Evolutionary conservation across 2,113 vertebrate species (phyloP).

Genomic region (Ailurus styani): DNA sequence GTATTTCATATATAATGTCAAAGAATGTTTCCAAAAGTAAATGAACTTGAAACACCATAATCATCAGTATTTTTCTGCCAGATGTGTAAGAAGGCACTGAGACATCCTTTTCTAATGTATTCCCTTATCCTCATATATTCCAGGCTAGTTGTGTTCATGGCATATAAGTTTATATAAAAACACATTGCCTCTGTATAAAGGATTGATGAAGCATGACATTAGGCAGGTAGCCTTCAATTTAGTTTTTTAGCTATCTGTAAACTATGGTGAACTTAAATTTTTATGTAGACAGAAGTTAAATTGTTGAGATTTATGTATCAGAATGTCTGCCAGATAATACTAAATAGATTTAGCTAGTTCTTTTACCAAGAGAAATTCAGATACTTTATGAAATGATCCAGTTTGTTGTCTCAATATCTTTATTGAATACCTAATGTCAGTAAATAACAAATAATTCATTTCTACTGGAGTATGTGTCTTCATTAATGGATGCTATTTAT

Average conservation of each 20-base stretch:
- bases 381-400: neutral
- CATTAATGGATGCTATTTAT: neutral
- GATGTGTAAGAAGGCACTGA: conserved; percentile 60
- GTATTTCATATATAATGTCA: neutral
- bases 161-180: conserved; percentile 31
- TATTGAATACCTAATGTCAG: neutral
- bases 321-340: neutral
- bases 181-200: neutral
- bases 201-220: neutral
- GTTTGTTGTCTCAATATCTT: neutral
- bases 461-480: neutral
- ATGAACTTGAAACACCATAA: conserved; percentile 70
- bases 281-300: neutral
- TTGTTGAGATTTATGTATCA: conserved; percentile 38
- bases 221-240: conserved; percentile 8
- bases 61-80: conserved; percentile 60
- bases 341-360: neutral
- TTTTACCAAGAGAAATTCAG: neutral
- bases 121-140: conserved; percentile 42
- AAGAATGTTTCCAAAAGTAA: conserved; percentile 55
- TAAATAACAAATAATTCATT: neutral
- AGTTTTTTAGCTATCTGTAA: neutral
- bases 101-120: conserved; percentile 46
- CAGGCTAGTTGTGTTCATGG: conserved; percentile 47
- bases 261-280: neutral